Evolutionary conservation across 2,888 invertebrate species (phyloP).

Genomic region (Pantelozetes paolii): DNA sequence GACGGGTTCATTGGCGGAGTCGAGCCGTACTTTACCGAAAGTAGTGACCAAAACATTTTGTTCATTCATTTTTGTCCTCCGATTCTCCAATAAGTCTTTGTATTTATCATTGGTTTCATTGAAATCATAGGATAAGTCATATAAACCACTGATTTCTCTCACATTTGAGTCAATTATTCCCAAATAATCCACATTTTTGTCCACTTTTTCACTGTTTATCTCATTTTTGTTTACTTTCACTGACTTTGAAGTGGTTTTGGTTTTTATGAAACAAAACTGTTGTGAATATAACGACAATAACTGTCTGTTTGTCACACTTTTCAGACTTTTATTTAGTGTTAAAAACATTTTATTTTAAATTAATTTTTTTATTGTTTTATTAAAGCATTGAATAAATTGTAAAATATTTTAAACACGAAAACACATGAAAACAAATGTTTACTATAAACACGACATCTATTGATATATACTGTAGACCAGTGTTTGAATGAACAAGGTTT

Average conservation of each 20-base stretch:
- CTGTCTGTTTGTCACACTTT: background rate
- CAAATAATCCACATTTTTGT: slow-evolving; percentile 30
- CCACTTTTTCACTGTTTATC: background rate
- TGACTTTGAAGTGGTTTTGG: background rate
- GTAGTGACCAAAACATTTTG: background rate
- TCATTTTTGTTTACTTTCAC: background rate
- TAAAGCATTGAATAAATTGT: background rate
- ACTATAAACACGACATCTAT: too few species aligned
- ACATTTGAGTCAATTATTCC: slow-evolving; percentile 3
- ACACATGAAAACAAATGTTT: too few species aligned
- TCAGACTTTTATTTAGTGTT: background rate
- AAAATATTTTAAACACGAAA: too few species aligned
- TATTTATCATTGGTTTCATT: background rate
- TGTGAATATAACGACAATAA: background rate
- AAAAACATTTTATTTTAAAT: background rate
- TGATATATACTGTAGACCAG: too few species aligned
- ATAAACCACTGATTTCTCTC: background rate
- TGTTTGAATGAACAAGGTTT: too few species aligned
- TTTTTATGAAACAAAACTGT: background rate
- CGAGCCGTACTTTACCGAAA: slow-evolving; percentile 44
- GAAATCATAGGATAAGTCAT: background rate
- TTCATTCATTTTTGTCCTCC: background rate
- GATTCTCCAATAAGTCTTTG: background rate
- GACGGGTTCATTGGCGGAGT: slow-evolving; percentile 42
- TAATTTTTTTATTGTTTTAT: background rate